Conservation (phyloP, 1,140 invertebrate species). For the Drosophila mojavensis region DNA sequence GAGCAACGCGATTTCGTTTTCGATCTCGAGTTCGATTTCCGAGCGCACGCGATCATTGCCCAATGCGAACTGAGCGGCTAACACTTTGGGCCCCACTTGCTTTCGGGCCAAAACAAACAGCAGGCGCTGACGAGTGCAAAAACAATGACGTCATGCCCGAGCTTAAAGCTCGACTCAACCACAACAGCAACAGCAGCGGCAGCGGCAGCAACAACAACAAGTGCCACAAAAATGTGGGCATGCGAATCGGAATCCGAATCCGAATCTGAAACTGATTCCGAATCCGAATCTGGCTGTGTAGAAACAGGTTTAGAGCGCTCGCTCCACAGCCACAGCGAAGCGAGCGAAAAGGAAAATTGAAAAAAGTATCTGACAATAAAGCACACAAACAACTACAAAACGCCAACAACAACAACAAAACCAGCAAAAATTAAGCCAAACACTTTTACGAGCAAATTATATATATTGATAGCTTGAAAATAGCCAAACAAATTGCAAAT, state of each 20-base stretch:
- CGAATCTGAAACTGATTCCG: conserved; percentile 57
- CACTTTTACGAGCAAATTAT: too few relatives aligned
- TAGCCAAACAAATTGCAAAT: too few relatives aligned
- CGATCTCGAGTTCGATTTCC: conserved; percentile 41
- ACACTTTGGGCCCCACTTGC: conserved; percentile 39
- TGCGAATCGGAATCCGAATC: conserved; percentile 60
- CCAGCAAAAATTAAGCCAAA: conserved; percentile 48
- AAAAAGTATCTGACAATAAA: conserved; percentile 63
- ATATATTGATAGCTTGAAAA: too few relatives aligned
- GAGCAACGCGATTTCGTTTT: conserved; percentile 27
- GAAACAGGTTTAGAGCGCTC: conserved; percentile 68
- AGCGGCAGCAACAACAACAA: conserved; percentile 31
- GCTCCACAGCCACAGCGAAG: conserved; percentile 63
- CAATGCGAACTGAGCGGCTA: conserved; percentile 63
- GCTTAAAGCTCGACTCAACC: conserved; percentile 59
- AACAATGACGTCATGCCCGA: conserved; percentile 68
- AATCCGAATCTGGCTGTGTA: conserved; percentile 65
- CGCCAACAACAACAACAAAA: conserved; percentile 48
- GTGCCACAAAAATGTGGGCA: conserved; percentile 64
- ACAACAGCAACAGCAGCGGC: too few relatives aligned
- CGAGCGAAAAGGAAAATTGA: conserved; percentile 76
- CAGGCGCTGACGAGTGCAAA: conserved; percentile 29
- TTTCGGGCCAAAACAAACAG: conserved; percentile 72
- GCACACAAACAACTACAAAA: conserved; percentile 29
- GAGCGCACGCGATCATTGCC: conserved; percentile 67